A percentile compares a stretch with the other conserved stretches of the same genome.
Conservation (phyloP, 2,888 invertebrate genomes). For the Stegophylla sp. region DNA sequence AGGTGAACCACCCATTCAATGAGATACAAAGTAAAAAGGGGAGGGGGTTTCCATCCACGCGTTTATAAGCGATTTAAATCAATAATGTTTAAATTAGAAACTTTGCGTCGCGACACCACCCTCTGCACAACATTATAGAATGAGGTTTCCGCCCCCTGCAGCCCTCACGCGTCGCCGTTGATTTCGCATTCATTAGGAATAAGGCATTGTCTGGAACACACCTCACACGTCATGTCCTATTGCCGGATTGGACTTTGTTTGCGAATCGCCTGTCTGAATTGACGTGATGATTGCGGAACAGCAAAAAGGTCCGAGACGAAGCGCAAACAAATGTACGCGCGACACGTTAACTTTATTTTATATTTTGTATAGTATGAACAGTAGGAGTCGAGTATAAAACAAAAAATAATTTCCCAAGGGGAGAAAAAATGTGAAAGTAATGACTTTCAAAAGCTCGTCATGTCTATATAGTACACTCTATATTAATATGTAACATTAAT, state of each 20-base stretch:
- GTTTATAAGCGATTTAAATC: constrained; percentile 53
- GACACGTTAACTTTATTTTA: background rate
- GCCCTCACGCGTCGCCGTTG: background rate
- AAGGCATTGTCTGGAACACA: constrained; percentile 19
- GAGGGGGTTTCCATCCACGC: constrained; percentile 16
- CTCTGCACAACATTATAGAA: background rate
- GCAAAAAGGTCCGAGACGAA: constrained; percentile 14
- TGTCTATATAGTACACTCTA: background rate
- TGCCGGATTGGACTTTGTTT: constrained; percentile 14
- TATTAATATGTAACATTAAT: background rate
- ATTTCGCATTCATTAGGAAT: constrained; percentile 24
- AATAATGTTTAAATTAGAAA: constrained; percentile 58
- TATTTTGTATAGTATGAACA: background rate
- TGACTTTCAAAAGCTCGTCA: background rate
- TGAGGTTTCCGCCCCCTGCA: constrained; percentile 5
- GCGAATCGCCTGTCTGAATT: background rate
- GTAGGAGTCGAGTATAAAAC: too few relatives aligned
- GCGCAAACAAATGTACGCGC: constrained; percentile 1
- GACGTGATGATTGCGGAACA: background rate
- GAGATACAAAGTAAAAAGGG: too few relatives aligned
- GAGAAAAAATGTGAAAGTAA: background rate
- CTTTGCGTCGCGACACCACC: constrained; percentile 11
- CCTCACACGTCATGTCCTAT: background rate
- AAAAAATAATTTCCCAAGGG: background rate
- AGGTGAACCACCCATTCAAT: constrained; percentile 47